Percentiles rank a stretch among this genome's conserved stretches.
These are phyloP conservation scores for Sylvia borin DNA, from an alignment of 2,797 vertebrate genomes.

Conservation along the genomic window DNA sequence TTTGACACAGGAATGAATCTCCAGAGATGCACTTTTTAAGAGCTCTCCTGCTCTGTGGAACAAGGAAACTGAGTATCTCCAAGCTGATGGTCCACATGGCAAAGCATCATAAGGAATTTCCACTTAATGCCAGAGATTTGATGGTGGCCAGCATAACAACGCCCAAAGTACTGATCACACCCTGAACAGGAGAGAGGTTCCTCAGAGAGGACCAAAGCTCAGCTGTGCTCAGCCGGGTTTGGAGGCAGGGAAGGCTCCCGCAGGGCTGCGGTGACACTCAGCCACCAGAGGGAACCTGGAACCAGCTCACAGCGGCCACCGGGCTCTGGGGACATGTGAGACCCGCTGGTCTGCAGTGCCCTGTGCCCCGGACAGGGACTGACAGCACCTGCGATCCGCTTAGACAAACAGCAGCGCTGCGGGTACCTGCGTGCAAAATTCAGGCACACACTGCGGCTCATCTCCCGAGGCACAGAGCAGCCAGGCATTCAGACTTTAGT, in stretches of 20 bases:
- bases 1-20: not conserved
- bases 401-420: fast-evolving
- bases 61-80: not conserved
- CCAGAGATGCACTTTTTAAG: not conserved
- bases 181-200: not conserved
- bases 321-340: not conserved
- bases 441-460: not conserved
- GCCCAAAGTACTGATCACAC: not conserved
- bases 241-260: not conserved
- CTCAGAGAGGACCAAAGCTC: not conserved
- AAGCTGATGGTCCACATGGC: fast-evolving
- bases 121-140: not conserved
- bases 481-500: not conserved
- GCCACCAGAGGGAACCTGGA: conserved; percentile 57
- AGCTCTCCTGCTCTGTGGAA: not conserved
- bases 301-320: not conserved
- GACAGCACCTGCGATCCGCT: not conserved
- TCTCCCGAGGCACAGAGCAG: not conserved
- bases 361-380: fast-evolving
- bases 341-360: not conserved
- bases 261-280: not conserved
- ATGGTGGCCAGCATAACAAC: not conserved
- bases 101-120: not conserved
- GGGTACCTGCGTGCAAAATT: not conserved
- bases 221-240: not conserved